Conservation (phyloP, 2,113 vertebrate genomes). For the Nipponia nippon region DNA sequence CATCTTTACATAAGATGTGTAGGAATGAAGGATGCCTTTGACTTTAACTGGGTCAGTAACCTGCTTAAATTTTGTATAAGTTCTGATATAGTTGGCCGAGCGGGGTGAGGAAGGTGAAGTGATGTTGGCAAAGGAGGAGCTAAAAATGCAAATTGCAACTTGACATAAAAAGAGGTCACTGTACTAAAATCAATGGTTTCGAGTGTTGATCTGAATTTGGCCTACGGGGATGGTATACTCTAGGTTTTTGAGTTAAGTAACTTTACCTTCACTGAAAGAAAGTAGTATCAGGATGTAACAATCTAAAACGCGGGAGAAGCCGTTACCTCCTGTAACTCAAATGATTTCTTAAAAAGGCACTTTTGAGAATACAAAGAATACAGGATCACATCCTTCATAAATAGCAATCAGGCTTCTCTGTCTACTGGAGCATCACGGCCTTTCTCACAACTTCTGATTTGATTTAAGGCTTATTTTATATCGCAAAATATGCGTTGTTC, state of each 20-base stretch:
- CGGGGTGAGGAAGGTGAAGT: background rate
- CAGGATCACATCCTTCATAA: background rate
- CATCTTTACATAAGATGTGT: background rate
- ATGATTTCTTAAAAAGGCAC: background rate
- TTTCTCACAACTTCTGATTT: background rate
- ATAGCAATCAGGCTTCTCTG: background rate
- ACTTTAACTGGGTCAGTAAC: background rate
- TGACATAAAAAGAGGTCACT: background rate
- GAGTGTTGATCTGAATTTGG: background rate
- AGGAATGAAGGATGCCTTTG: background rate
- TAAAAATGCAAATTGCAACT: background rate
- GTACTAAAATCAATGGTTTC: background rate
- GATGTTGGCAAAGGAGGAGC: background rate
- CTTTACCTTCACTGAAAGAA: background rate
- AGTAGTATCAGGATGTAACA: background rate
- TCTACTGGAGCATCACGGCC: background rate
- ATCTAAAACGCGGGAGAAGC: background rate
- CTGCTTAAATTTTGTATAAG: background rate
- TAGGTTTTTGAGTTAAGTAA: background rate
- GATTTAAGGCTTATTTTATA: background rate
- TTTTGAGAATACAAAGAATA: background rate
- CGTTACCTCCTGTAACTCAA: background rate
- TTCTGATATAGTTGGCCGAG: background rate
- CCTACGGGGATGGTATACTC: background rate
- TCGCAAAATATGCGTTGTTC: background rate